Evolutionary conservation across 2,888 invertebrate genomes (phyloP).

Genomic region (Argyresthia albistria): DNA sequence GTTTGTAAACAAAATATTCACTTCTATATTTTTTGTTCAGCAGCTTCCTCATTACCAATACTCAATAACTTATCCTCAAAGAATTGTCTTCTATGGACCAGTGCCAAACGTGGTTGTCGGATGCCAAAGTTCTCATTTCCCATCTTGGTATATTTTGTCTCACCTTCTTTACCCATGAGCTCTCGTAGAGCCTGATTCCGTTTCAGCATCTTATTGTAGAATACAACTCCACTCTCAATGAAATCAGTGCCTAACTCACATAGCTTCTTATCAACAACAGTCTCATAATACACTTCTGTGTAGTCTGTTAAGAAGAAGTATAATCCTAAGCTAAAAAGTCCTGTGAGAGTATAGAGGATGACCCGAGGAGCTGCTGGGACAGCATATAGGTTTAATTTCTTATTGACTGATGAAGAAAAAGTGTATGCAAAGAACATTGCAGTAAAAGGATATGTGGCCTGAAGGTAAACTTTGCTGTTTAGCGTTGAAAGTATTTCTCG

Average conservation of each 20-base stretch:
- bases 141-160: conserved; percentile 71
- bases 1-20: not conserved
- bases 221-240: conserved; percentile 81
- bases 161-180: conserved; percentile 76
- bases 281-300: conserved; percentile 75
- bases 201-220: conserved; percentile 79
- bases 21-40: not conserved
- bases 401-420: conserved; percentile 64
- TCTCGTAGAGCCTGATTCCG: conserved; percentile 81
- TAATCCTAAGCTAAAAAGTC: conserved; percentile 67
- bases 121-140: conserved; percentile 81
- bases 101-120: conserved; percentile 75
- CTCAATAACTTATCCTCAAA: conserved; percentile 70
- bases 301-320: conserved; percentile 79
- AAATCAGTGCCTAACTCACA: conserved; percentile 74
- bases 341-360: conserved; percentile 67
- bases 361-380: conserved; percentile 59
- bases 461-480: conserved; percentile 70
- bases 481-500: conserved; percentile 78
- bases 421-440: conserved; percentile 65
- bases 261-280: conserved; percentile 74
- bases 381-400: conserved; percentile 63
- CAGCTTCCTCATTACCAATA: not conserved
- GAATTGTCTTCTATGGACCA: conserved; percentile 76
- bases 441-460: conserved; percentile 64